Evolutionary conservation across 2,797 vertebrate genomes (phyloP).

Genomic region (Gorsachius magnificus): DNA sequence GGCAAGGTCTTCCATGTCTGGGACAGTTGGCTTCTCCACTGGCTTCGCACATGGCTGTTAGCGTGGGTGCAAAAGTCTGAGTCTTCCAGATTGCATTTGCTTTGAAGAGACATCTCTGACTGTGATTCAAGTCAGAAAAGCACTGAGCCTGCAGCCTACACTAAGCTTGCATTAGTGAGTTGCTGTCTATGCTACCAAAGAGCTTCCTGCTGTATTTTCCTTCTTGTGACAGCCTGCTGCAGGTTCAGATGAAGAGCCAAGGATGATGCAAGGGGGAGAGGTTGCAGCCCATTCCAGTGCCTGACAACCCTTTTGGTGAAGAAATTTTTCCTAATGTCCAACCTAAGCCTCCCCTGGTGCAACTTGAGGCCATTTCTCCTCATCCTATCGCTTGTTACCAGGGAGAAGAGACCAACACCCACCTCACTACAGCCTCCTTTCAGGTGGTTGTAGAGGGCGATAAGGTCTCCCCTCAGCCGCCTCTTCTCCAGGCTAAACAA

Average conservation of each 20-base stretch:
- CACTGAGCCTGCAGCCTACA: background rate
- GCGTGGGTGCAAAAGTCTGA: rapidly evolving
- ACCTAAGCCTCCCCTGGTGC: no score
- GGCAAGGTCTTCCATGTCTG: background rate
- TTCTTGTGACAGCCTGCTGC: background rate
- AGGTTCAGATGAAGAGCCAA: background rate
- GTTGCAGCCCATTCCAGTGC: background rate
- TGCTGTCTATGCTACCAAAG: background rate
- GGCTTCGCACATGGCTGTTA: background rate
- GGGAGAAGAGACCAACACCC: no score
- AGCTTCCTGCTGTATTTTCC: background rate
- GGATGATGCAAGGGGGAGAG: background rate
- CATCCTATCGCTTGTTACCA: no score
- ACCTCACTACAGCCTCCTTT: no score
- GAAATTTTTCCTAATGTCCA: no score
- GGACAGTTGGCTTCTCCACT: background rate
- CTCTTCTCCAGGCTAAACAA: no score
- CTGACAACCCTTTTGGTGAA: no score
- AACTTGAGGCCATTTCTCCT: no score
- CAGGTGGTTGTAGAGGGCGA: no score
- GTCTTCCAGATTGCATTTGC: background rate
- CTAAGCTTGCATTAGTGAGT: background rate
- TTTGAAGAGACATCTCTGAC: background rate
- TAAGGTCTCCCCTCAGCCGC: no score
- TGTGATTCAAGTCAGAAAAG: background rate